Evolutionary conservation across 2,888 invertebrate genomes (phyloP).

Genomic region (Eupithecia pulchellata): DNA sequence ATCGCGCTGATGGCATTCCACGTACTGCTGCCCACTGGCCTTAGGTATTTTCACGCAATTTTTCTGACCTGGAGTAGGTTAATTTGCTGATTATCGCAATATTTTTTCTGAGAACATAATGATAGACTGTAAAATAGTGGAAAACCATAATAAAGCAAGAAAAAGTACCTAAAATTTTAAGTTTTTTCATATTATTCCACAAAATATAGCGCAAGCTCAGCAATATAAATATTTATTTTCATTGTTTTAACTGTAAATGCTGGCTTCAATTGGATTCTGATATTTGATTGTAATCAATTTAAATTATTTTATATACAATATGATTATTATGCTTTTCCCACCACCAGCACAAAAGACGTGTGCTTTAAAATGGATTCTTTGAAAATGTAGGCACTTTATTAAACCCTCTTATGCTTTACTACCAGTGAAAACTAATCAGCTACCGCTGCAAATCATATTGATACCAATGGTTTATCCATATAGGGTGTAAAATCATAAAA

Average conservation of each 20-base stretch:
- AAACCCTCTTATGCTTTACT: background rate
- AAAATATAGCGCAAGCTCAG: too few species aligned
- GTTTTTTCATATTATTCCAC: background rate
- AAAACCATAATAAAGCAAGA: background rate
- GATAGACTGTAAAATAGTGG: background rate
- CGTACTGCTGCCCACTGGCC: constrained; percentile 27
- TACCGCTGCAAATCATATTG: background rate
- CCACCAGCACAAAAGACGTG: too few species aligned
- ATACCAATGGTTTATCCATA: background rate
- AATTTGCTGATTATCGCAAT: background rate
- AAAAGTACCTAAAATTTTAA: background rate
- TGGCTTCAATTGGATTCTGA: too few species aligned
- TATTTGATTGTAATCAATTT: too few species aligned
- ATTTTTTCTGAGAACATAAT: background rate
- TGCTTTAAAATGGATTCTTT: too few species aligned
- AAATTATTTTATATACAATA: too few species aligned
- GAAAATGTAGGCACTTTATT: background rate
- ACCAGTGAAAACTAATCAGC: background rate
- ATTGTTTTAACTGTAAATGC: too few species aligned
- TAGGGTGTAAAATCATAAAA: background rate
- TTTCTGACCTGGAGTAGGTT: background rate
- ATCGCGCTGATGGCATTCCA: constrained; percentile 36
- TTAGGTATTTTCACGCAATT: constrained; percentile 24
- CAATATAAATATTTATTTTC: too few species aligned
- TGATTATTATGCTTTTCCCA: too few species aligned